phyloP scores from a whole-genome alignment of 1,140 invertebrate species.

The Pseudomyrmex cubaensis region DNA sequence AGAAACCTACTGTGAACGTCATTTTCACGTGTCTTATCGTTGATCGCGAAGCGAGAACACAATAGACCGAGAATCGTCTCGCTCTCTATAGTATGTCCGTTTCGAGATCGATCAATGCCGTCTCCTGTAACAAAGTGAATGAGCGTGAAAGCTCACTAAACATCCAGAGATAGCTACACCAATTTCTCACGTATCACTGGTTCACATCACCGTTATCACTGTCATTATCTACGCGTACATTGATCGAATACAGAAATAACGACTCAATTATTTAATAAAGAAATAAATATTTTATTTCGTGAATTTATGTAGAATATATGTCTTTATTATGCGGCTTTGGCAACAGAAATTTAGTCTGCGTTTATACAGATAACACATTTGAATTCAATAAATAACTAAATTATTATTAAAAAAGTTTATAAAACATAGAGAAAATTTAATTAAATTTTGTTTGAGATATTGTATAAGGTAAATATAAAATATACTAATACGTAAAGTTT shows the following conservation, averaged over 20 bases:
- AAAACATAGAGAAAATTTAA: too few relatives aligned
- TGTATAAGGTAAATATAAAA: too few relatives aligned
- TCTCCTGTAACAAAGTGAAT: not conserved
- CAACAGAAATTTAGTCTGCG: not conserved
- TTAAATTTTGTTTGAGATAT: too few relatives aligned
- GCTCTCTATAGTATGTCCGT: not conserved
- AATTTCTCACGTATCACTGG: conserved; percentile 8
- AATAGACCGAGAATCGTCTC: not conserved
- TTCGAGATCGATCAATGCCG: conserved; percentile 19
- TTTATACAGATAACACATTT: not conserved
- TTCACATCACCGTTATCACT: conserved; percentile 5
- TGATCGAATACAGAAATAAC: not conserved
- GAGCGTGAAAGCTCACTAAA: conserved; percentile 1
- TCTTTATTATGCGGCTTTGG: not conserved
- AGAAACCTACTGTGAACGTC: not conserved
- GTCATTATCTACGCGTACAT: not conserved
- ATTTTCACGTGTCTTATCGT: not conserved
- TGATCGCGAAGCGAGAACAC: not conserved
- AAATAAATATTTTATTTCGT: not conserved
- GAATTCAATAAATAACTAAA: not conserved
- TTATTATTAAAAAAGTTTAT: not conserved
- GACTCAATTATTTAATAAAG: conserved; percentile 16
- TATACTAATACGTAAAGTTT: too few relatives aligned
- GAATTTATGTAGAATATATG: not conserved
- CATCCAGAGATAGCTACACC: not conserved